Base-by-base conservation (phyloP, 2,888 invertebrate species). In the Pogonocherus hispidulus region DNA sequence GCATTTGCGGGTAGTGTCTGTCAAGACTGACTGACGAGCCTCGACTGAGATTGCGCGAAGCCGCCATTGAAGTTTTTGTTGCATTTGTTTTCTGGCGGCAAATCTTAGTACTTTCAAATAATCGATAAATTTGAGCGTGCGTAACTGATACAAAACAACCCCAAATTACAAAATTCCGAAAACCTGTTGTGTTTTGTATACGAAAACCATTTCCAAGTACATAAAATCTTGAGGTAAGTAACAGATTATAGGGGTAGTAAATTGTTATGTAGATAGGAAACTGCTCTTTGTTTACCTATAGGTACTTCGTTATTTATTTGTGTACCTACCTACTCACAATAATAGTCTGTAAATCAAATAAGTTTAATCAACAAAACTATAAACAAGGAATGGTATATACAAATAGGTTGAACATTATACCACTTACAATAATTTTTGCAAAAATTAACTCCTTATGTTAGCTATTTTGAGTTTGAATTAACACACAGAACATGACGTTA, bases 91-190 rank as follows among this genome's bases (percentile, higher is more conserved):
- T 79, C 69, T 80, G 81, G 82, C 83, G 83, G 80, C 80, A 81
- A 81, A 80, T 74, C 70, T 67, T 67, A 66, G 37, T 68, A 64
- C 54, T 74, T 79, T 79, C 68, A 66, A 78, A 79, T 75, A 78
- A 79, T 83, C 83, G 80, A 83, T 83, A 82, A 66, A 59, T 64
- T 66, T 23, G 79, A 74, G 77, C 74, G 62, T 82, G 83, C 82
- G 81, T 69, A 54, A 56, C 55, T 44, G 19, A 49, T 18, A 41
- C 9, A 51, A 18, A 65, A 20, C 47, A 47, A n/a, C 19, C 8
- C 47, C 47, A 22, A 47, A 47, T n/a, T 47, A 47, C 19, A 47
- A 22, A 47, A 19, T 47, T 22, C 47, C 20, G 19, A 20, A 18
- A 47, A 47, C 47, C 47, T 22, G 20, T 47, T 47, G 47, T 47